Evolutionary conservation across 2,888 invertebrate genomes (phyloP).

Genomic region (Conchocele bisecta): DNA sequence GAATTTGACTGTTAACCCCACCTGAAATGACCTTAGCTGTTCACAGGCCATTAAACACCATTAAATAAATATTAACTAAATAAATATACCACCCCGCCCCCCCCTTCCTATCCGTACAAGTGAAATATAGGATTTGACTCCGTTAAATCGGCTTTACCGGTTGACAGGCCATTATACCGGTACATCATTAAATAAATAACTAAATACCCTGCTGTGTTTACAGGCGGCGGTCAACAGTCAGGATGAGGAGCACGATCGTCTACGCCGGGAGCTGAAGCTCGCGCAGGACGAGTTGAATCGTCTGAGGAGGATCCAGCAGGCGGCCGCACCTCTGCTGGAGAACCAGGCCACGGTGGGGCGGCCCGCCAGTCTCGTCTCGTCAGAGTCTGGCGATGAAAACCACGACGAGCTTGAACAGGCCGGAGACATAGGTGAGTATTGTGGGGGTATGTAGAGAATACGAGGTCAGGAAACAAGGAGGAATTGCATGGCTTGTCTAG

Average conservation of each 20-base stretch:
- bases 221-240: constrained; percentile 90
- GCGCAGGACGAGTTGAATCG: constrained; percentile 86
- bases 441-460: too few species aligned
- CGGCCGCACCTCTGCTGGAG: constrained; percentile 11
- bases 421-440: constrained; percentile 27
- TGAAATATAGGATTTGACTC: too few species aligned
- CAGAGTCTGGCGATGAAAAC: constrained; percentile 48
- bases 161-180: too few species aligned
- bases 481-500: neutral
- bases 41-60: too few species aligned
- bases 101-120: too few species aligned
- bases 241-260: constrained; percentile 89
- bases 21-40: too few species aligned
- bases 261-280: constrained; percentile 89
- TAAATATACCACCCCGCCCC: too few species aligned
- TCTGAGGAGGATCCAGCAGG: constrained; percentile 67
- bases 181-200: too few species aligned
- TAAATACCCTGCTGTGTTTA: constrained; percentile 60
- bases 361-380: constrained; percentile 67
- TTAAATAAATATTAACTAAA: too few species aligned
- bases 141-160: too few species aligned
- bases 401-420: constrained; percentile 55
- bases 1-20: too few species aligned
- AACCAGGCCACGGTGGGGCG: constrained; percentile 42
- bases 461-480: too few species aligned